phyloP scores from a whole-genome alignment of 2,113 vertebrate genomes.

The Oxyura jamaicensis region DNA sequence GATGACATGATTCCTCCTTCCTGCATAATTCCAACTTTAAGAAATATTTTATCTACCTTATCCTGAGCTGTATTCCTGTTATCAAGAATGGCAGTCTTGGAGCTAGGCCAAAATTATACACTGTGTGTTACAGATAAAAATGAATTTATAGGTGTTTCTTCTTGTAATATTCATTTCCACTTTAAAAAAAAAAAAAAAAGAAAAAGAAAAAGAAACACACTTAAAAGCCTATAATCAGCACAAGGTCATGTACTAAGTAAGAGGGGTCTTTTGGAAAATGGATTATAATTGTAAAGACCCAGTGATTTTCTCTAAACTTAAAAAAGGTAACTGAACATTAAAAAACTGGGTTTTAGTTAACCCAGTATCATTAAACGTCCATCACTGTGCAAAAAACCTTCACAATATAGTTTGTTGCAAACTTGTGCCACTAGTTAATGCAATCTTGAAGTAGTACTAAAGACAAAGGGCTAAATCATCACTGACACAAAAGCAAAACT shows the following conservation, averaged over 20 bases:
- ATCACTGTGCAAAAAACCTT: background rate
- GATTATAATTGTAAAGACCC: background rate
- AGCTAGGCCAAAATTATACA: background rate
- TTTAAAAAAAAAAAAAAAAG: background rate
- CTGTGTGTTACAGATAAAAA: background rate
- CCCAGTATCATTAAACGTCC: background rate
- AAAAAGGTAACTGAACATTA: background rate
- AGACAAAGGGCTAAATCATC: background rate
- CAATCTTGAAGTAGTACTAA: background rate
- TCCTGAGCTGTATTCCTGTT: background rate
- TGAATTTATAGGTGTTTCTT: background rate
- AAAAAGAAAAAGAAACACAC: background rate
- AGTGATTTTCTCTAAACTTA: background rate
- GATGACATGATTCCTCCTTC: background rate
- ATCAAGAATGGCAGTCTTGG: background rate
- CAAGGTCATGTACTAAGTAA: background rate
- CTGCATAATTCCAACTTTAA: background rate
- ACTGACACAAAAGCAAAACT: background rate
- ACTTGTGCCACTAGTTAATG: background rate
- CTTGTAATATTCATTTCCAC: background rate
- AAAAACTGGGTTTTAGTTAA: background rate
- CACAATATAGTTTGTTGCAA: background rate
- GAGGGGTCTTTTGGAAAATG: background rate
- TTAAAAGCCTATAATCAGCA: background rate
- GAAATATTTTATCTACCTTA: background rate